phyloP scores from a whole-genome alignment of 2,113 vertebrate species.

The Raja brachyura region DNA sequence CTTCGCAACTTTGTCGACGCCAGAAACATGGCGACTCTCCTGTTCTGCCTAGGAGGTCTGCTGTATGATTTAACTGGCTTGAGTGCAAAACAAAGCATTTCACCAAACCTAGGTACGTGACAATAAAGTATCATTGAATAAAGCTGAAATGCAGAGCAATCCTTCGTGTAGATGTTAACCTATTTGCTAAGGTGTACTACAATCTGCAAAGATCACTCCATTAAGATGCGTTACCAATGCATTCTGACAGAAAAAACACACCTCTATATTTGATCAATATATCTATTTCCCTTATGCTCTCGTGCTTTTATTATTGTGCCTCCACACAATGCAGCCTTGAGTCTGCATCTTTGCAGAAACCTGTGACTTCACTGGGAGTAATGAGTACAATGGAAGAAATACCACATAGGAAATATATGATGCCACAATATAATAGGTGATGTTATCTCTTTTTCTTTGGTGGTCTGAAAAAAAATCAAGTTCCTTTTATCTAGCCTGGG shows the following conservation, averaged over 20 bases:
- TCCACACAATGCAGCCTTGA: not conserved
- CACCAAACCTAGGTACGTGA: too few species aligned
- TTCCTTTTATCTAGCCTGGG: not conserved
- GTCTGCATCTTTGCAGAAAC: not conserved
- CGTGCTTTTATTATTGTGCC: not conserved
- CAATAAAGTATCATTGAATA: too few species aligned
- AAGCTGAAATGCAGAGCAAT: not conserved
- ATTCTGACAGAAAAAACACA: not conserved
- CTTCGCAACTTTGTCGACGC: too few species aligned
- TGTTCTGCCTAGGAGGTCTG: too few species aligned
- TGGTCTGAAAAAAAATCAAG: constrained; percentile 4
- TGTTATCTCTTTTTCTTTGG: not conserved
- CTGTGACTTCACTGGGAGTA: not conserved
- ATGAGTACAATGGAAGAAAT: not conserved
- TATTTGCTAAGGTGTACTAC: not conserved
- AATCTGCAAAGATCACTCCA: not conserved
- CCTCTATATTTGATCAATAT: not conserved
- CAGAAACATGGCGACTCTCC: too few species aligned
- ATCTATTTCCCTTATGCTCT: not conserved
- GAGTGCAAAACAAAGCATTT: too few species aligned
- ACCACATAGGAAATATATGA: not conserved
- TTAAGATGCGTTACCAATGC: not conserved
- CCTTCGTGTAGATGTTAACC: not conserved
- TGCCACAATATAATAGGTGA: not conserved
- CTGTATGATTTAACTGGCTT: too few species aligned